Evolutionary conservation across 2,797 vertebrate species (phyloP).

Genomic region (Pipistrellus pygmaeus): DNA sequence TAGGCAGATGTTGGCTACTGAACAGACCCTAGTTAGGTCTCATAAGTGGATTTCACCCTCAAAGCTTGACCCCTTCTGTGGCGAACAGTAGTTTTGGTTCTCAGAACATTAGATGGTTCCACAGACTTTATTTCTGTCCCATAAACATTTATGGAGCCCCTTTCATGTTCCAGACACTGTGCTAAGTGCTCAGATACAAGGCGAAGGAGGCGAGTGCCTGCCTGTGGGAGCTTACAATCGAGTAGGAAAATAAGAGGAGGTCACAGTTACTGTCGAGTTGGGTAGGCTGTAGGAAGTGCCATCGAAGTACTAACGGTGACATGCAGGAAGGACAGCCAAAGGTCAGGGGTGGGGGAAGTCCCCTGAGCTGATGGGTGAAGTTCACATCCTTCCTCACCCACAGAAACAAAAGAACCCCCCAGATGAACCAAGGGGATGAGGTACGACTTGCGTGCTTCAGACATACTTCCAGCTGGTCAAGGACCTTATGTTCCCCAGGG

Average conservation of each 20-base stretch:
- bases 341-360: neutral
- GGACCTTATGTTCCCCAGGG: neutral
- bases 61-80: neutral
- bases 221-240: neutral
- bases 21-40: neutral
- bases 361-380: neutral
- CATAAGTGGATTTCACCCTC: neutral
- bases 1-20: neutral
- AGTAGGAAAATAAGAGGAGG: neutral
- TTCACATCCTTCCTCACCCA: neutral
- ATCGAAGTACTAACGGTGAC: neutral
- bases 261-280: neutral
- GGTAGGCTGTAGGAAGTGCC: neutral
- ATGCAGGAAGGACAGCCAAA: neutral
- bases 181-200: neutral
- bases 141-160: constrained; percentile 43
- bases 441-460: neutral
- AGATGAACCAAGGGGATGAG: neutral
- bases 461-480: neutral
- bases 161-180: neutral
- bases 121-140: neutral
- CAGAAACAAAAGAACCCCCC: neutral
- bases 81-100: neutral
- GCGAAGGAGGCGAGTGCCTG: neutral
- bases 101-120: neutral